Percentiles rank a stretch among this genome's conserved stretches.
These are phyloP conservation scores for Leptarthrus brevirostris DNA, from an alignment of 2,888 invertebrate species.

Conservation along the genomic window DNA sequence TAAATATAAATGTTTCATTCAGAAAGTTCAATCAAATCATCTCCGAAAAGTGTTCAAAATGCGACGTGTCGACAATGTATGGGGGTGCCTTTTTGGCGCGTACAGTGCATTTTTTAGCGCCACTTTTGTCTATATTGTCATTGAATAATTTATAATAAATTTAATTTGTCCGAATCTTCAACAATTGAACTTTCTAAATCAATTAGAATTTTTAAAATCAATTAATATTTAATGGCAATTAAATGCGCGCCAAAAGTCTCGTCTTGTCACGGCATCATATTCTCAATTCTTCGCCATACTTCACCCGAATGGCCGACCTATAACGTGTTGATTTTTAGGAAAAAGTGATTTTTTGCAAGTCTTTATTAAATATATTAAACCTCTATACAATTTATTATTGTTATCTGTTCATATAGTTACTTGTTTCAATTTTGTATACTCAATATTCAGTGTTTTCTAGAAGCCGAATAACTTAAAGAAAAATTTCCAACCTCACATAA, in stretches of 20 bases:
- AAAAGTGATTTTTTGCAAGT: too few species aligned
- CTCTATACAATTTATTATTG: too few species aligned
- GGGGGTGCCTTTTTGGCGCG: slow-evolving; percentile 54
- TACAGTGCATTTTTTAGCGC: slow-evolving; percentile 50
- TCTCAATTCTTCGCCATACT: slow-evolving; percentile 44
- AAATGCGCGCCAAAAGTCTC: slow-evolving; percentile 51
- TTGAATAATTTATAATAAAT: slow-evolving; percentile 18
- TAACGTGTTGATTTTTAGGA: slow-evolving; percentile 6
- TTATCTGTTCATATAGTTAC: too few species aligned
- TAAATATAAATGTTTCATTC: neutral
- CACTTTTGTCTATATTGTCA: slow-evolving; percentile 39
- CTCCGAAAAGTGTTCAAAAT: slow-evolving; percentile 1
- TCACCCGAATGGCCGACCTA: neutral
- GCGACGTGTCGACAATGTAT: slow-evolving; percentile 52
- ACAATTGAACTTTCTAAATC: neutral
- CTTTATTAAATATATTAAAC: too few species aligned
- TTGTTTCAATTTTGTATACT: too few species aligned
- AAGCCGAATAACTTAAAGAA: neutral
- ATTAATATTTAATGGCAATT: slow-evolving; percentile 24
- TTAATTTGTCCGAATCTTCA: neutral
- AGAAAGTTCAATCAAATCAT: neutral
- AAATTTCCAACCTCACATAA: slow-evolving; percentile 1
- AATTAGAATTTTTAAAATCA: slow-evolving; percentile 17
- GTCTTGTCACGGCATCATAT: slow-evolving; percentile 51
- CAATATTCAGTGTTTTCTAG: neutral